Evolutionary conservation across 2,113 vertebrate genomes (phyloP), one percentile per base, ranked within the genome.

Genomic region (Dicrurus megarhynchus): DNA sequence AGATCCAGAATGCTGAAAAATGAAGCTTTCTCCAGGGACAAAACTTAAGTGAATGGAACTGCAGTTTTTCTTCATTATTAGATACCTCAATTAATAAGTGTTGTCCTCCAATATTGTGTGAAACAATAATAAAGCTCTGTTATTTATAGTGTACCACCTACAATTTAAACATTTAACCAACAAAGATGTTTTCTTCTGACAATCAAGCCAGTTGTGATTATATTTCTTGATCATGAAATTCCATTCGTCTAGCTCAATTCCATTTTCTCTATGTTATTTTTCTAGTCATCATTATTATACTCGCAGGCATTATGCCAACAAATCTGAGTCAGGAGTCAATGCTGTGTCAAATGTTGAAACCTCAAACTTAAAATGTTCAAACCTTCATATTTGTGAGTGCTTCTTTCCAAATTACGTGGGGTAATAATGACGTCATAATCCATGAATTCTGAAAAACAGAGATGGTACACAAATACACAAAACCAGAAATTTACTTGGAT

Each of bases 261-360:
- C 20, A 30, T 94, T 89, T 93, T 91, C 41, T n/a, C 20, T 76
- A 27, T 50, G 5, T 20, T 64, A 11, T 68, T 86, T 90, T 89
- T 52, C 44, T 60, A 73, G 13, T 6, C 30, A 41, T 64, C 26
- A 56, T 20, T 61, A 35, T 69, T 84, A 41, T 61, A 64, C 7
- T 61, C 27, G 60, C 22, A 50, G 55, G 53, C 56, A 78, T 79
- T 64, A 80, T 55, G 73, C 77, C 92, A 67, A 70, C 21, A 90
- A 97, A 96, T 96, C 61, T 90, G 83, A 89, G 33, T 82, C 67
- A 96, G 64, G 78, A 92, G 39, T 88, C 37, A 85, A 67, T 14
- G 16, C 30, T 88, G 22, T 76, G 85, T 93, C 90, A 92, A 91
- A 41, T 87, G 33, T 84, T 91, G 82, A 81, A 77, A 82, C 44